Conservation (phyloP, 1,140 invertebrate genomes). For the Dinothrombium tinctorium region DNA sequence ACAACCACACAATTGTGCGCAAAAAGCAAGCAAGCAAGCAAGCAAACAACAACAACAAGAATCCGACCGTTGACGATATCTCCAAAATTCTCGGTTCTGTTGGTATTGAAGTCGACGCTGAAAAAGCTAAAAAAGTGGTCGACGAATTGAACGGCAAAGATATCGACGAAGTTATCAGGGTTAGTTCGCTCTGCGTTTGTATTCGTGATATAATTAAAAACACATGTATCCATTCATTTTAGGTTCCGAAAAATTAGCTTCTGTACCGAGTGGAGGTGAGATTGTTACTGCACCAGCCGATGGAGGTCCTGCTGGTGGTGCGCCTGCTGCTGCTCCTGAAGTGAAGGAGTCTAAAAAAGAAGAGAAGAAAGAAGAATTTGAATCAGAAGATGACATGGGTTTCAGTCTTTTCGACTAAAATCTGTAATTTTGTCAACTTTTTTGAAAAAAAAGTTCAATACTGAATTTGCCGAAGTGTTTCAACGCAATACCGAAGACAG, state of each 20-base stretch:
- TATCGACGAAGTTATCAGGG: constrained; percentile 58
- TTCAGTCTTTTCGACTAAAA: constrained; percentile 20
- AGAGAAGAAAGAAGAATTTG: constrained; percentile 21
- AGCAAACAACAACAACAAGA: too few species aligned
- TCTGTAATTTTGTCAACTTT: too few species aligned
- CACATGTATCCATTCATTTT: constrained; percentile 1
- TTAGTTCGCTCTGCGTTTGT: too few species aligned
- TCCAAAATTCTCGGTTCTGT: constrained; percentile 87
- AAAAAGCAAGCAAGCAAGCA: too few species aligned
- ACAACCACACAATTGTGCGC: constrained; percentile 44
- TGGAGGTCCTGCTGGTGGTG: constrained; percentile 9
- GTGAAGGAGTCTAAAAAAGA: constrained; percentile 18
- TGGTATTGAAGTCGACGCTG: constrained; percentile 69
- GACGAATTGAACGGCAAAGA: constrained; percentile 65
- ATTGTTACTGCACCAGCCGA: constrained; percentile 11
- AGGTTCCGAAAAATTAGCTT: constrained; percentile 16
- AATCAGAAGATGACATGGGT: constrained; percentile 21
- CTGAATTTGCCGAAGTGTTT: too few species aligned
- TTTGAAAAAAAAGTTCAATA: too few species aligned
- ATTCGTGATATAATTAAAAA: not conserved
- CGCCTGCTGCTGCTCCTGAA: constrained; percentile 11
- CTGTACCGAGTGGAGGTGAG: constrained; percentile 16
- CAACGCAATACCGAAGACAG: too few species aligned
- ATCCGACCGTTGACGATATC: constrained; percentile 51
- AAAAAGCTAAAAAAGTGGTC: constrained; percentile 63